Evolutionary conservation across 2,888 invertebrate genomes (phyloP), one percentile per base, ranked within the genome.

Genomic region (Eurytoma californica): DNA sequence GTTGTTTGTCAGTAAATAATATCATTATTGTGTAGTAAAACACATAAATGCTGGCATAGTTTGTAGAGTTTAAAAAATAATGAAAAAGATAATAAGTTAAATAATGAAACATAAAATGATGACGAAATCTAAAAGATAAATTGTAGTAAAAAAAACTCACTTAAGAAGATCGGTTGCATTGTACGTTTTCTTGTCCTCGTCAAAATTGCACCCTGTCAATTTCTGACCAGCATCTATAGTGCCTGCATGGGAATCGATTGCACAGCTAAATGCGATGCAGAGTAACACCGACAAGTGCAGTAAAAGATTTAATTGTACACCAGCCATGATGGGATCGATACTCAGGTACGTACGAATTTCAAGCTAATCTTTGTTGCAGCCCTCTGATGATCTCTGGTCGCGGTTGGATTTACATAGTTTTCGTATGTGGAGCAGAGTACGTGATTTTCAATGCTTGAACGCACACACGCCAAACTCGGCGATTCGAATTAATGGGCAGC

Each of bases 151-250:
- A 5, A 20, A 63, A 28, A 82, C 87, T 87, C 82, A 89, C 90
- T 82, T 78, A 20, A 89, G 58, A 30, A 89, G 83, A 83, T 89
- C 89, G 1, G 83, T 79, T 18, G 85, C 82, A 68, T 85, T 84
- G 70, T 88, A 86, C 28, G 80, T 82, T 69, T 79, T 85, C 18
- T 82, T 82, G 7, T 84, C 60, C n/a, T 77, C 79, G 16, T 85
- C 80, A 69, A 87, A 86, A 67, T 81, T 77, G 80, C 87, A 88
- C 55, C 53, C n/a, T n/a, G 39, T 20, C 24, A 12, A 65, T 70
- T 72, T 66, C 70, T 53, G 66, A 39, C 39, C 30, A 0, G n/a
- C 53, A 51, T 20, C n/a, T 12, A 51, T 4, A 4, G 9, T 24
- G 14, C 9, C 58, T 30, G 28, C 16, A 24, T 55, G n/a, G 63